Evolutionary conservation across 2,113 vertebrate genomes (phyloP), one percentile per base, ranked within the genome.

Genomic region (Spilogale gracilis): DNA sequence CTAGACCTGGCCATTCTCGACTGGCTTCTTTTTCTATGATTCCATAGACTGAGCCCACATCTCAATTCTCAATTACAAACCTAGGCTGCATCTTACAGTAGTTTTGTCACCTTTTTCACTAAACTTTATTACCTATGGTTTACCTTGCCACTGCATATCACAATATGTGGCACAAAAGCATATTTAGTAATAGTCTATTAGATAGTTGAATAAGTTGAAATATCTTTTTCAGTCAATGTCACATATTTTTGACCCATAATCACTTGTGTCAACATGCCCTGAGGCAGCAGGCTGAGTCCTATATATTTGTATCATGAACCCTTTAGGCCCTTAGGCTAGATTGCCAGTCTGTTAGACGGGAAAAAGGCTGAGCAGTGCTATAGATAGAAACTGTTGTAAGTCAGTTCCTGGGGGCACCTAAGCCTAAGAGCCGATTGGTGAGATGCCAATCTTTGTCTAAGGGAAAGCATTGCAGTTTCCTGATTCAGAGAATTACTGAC

Each of bases 401-500:
- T 76, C 48, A 18, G 2, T 83, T 98, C 27, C 56, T 30, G 16
- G 30, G 56, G 32, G 4, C 25, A 74, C 6, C 52, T 30, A 92
- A 79, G n/a, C 38, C 65, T 48, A 21, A 88, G 32, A n/a, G 16
- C 27, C 89, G 45, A 43, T 65, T 83, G 20, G 52, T 73, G 43
- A 43, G 12, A 61, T 82, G 54, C 76, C 63, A 89, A 13, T 13
- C 16, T 85, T 32, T 71, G 74, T 91, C 45, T 79, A 10, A 14
- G 86, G 54, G 65, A 82, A 80, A 96, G 18, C 25, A 20, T 65
- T 79, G 74, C 50, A 4, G 43, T 56, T 71, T 93, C 96, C 63
- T 85, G 63, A 90, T 45, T 58, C 27, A 90, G 87, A 92, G 54
- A 97, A 96, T 91, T 30, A 83, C 2, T 27, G 89, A 17, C 0